Conservation (phyloP, 2,888 invertebrate species). For the Actias luna region DNA sequence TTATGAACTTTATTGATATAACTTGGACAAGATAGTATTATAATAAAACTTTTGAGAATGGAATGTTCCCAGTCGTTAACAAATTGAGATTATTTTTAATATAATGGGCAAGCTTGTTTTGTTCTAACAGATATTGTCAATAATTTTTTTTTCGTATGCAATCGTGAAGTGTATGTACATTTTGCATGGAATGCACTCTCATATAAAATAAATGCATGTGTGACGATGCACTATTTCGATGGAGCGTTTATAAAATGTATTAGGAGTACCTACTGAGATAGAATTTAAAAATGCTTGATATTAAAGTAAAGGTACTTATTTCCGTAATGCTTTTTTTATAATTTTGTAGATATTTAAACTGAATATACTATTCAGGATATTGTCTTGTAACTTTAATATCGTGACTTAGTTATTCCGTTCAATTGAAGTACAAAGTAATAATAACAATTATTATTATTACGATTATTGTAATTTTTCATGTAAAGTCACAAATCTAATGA, state of each 20-base stretch:
- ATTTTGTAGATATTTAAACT: not conserved
- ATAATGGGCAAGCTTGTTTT: not conserved
- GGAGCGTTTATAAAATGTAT: not conserved
- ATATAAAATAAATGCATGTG: not conserved
- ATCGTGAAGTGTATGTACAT: not conserved
- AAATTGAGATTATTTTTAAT: not conserved
- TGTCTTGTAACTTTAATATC: conserved; percentile 10
- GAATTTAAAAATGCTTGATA: not conserved
- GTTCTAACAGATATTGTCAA: not conserved
- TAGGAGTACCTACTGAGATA: not conserved
- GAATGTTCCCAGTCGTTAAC: not conserved
- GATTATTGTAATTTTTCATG: not conserved
- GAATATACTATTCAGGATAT: conserved; percentile 12
- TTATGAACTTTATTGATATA: not conserved
- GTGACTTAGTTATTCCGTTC: conserved; percentile 12
- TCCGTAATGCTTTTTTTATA: not conserved
- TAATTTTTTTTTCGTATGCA: not conserved
- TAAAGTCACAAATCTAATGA: not conserved
- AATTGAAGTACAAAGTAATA: not conserved
- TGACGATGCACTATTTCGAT: not conserved
- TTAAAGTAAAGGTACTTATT: not conserved
- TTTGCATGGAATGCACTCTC: conserved; percentile 4
- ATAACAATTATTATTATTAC: not conserved
- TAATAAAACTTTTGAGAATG: not conserved
- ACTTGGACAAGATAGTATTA: not conserved